These are phyloP conservation scores for Thamnophis sirtalis DNA, from an alignment of 2,113 vertebrate species.

Conservation along the genomic window DNA sequence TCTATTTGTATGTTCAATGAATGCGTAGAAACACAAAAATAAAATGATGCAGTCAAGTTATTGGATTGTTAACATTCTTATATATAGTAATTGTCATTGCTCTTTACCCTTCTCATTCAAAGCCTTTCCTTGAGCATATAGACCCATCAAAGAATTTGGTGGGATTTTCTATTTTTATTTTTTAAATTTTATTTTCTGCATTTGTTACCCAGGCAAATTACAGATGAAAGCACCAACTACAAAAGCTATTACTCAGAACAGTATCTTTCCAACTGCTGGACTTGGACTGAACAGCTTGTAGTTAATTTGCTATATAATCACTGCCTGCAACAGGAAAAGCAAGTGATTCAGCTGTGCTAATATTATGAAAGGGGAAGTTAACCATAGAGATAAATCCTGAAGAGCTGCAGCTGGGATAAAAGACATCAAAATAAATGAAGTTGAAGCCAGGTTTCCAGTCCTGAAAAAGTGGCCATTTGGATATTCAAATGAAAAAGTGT, in stretches of 20 bases:
- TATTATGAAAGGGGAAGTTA: slow-evolving; percentile 79
- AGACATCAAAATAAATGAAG: slow-evolving; percentile 60
- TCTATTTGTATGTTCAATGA: neutral
- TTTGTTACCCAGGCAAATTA: slow-evolving; percentile 78
- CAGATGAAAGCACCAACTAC: slow-evolving; percentile 75
- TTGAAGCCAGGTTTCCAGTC: slow-evolving; percentile 58
- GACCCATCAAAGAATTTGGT: slow-evolving; percentile 37
- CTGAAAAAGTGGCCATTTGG: slow-evolving; percentile 57
- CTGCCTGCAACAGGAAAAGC: slow-evolving; percentile 72
- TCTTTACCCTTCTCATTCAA: slow-evolving; percentile 33
- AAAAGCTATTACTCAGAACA: slow-evolving; percentile 79
- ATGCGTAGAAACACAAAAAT: neutral
- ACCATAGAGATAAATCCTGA: slow-evolving; percentile 72
- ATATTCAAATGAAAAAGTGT: slow-evolving; percentile 64
- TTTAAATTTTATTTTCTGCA: slow-evolving; percentile 67
- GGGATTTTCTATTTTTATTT: neutral
- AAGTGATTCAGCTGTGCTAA: slow-evolving; percentile 74
- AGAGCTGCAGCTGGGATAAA: slow-evolving; percentile 64
- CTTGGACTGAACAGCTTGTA: slow-evolving; percentile 77
- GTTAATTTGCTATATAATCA: slow-evolving; percentile 83
- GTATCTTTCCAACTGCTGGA: slow-evolving; percentile 75
- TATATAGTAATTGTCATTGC: neutral
- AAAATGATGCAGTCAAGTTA: neutral
- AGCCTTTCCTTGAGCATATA: slow-evolving; percentile 57
- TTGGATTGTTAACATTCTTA: slow-evolving; percentile 41